Conservation (phyloP, 2,888 invertebrate genomes). For the Mellilla xanthometata region DNA sequence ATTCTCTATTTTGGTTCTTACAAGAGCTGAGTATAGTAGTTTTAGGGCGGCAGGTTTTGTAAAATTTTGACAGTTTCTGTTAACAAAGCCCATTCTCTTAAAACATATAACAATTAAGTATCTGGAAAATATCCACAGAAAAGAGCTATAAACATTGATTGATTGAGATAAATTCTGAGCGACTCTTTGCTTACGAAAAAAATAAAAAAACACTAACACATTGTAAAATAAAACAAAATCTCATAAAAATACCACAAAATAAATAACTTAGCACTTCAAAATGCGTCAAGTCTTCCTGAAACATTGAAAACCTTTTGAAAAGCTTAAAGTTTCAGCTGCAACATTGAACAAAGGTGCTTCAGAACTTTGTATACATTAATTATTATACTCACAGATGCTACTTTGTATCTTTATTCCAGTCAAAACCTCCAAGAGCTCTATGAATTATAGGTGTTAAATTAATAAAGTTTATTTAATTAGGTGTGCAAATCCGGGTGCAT, state of each 20-base stretch:
- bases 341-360: constrained; percentile 6
- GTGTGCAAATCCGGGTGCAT: constrained; percentile 54
- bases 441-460: constrained; percentile 38
- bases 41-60: no score
- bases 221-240: no score
- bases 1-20: no score
- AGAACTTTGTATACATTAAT: constrained; percentile 8
- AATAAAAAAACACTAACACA: no score
- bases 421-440: constrained; percentile 16
- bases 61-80: no score
- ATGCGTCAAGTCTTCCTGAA: constrained; percentile 4
- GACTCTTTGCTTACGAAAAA: no score
- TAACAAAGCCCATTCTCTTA: no score
- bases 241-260: neutral
- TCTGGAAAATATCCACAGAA: no score
- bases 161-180: no score
- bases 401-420: constrained; percentile 13
- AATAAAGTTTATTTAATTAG: constrained; percentile 56
- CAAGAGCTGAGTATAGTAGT: no score
- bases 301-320: constrained; percentile 3
- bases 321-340: constrained; percentile 6
- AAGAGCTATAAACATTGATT: no score
- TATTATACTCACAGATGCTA: constrained; percentile 3
- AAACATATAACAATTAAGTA: no score
- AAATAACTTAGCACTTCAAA: neutral